phyloP scores from a whole-genome alignment of 1,140 invertebrate genomes.

The Geopemphigus sp. region DNA sequence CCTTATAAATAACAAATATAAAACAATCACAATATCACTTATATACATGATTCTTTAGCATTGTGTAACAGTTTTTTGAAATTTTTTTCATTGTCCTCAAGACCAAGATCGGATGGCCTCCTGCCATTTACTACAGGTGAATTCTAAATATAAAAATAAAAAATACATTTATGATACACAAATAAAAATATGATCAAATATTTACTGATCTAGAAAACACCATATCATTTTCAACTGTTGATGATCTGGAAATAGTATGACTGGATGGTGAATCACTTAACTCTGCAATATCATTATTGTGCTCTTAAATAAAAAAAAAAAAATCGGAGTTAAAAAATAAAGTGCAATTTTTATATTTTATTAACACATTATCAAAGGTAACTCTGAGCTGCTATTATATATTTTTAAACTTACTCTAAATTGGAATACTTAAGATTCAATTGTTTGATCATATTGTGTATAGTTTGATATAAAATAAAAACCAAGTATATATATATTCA shows the following conservation, averaged over 20 bases:
- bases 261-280: constrained; percentile 45
- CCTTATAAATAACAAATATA: constrained; percentile 27
- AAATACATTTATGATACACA: background rate
- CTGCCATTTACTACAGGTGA: constrained; percentile 38
- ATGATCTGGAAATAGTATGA: constrained; percentile 43
- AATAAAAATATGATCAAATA: background rate
- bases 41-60: constrained; percentile 44
- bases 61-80: constrained; percentile 39
- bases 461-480: too few species aligned
- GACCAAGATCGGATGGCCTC: background rate
- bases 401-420: too few species aligned
- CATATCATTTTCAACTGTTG: constrained; percentile 37
- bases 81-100: constrained; percentile 24
- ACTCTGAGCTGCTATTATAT: too few species aligned
- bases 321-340: background rate
- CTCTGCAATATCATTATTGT: constrained; percentile 41
- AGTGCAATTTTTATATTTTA: background rate
- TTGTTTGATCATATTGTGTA: too few species aligned
- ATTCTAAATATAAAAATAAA: constrained; percentile 19
- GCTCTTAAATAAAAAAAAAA: constrained; percentile 3
- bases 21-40: constrained; percentile 34
- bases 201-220: constrained; percentile 42
- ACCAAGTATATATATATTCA: too few species aligned
- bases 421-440: too few species aligned
- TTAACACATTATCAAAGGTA: too few species aligned